Conservation (phyloP, 2,797 vertebrate genomes). For the Peromyscus aztecus region DNA sequence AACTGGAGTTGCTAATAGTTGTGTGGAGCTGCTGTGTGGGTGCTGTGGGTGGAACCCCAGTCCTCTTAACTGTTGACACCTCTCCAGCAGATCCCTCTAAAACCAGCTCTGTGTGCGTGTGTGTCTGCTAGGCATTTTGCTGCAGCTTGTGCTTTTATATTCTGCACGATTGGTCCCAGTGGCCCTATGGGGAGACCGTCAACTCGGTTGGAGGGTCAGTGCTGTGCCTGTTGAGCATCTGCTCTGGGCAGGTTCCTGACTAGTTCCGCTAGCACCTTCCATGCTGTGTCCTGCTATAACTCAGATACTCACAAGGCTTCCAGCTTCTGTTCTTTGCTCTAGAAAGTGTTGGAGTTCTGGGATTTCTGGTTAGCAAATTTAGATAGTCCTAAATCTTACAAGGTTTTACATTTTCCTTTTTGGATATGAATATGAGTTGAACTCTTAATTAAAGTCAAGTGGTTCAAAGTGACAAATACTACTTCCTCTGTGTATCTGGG, state of each 20-base stretch:
- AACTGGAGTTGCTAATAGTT: not conserved
- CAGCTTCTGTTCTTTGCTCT: not conserved
- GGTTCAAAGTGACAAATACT: not conserved
- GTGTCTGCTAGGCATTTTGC: not conserved
- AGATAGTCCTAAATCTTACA: constrained; percentile 26
- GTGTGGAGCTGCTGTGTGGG: not conserved
- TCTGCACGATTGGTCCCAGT: not conserved
- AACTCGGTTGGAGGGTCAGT: not conserved
- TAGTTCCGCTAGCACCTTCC: not conserved
- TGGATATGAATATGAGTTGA: not conserved
- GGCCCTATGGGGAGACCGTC: not conserved
- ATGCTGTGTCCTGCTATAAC: not conserved
- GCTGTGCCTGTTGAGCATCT: not conserved
- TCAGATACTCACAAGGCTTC: not conserved
- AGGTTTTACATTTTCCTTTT: not conserved
- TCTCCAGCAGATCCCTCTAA: not conserved
- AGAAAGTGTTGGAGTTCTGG: constrained; percentile 27
- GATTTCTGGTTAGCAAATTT: constrained; percentile 18
- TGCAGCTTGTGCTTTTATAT: not conserved
- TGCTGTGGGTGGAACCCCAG: no score
- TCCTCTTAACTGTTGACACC: not conserved
- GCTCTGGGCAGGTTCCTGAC: not conserved
- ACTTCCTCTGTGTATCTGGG: not conserved
- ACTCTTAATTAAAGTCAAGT: not conserved
- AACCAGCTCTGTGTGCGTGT: not conserved